phyloP scores from a whole-genome alignment of 2,797 vertebrate species.

The Takifugu rubripes region DNA sequence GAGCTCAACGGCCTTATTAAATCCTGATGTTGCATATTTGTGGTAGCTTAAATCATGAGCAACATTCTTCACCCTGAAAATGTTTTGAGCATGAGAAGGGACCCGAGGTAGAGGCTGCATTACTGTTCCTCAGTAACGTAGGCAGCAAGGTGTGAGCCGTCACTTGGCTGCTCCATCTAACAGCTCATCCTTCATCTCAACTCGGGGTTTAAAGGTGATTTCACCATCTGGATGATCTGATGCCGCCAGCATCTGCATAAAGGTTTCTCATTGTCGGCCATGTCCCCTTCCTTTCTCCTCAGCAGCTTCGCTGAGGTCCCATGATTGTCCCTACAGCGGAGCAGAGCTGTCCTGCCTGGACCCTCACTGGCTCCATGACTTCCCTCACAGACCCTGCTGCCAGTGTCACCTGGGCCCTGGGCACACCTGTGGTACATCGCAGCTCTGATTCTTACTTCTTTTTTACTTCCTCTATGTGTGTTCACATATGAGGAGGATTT shows the following conservation, averaged over 20 bases:
- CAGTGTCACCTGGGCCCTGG: constrained; percentile 79
- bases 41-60: constrained; percentile 38
- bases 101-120: constrained; percentile 38
- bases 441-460: background rate
- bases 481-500: background rate
- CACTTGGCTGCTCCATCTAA: too few relatives aligned
- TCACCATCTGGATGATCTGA: too few relatives aligned
- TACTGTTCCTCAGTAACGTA: constrained; percentile 15
- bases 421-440: constrained; percentile 82
- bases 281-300: constrained; percentile 8
- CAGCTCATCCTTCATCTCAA: too few relatives aligned
- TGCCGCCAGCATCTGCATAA: too few relatives aligned
- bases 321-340: constrained; percentile 83
- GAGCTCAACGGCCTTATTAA: constrained; percentile 10
- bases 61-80: constrained; percentile 27
- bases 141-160: too few relatives aligned
- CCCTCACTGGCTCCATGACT: constrained; percentile 73
- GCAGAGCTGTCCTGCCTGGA: constrained; percentile 91
- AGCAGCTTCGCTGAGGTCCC: constrained; percentile 81
- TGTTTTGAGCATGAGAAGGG: constrained; percentile 31
- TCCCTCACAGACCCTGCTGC: constrained; percentile 79
- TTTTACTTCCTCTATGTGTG: too few relatives aligned
- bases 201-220: too few relatives aligned
- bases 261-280: background rate
- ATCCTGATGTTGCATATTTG: constrained; percentile 47